phyloP scores from a whole-genome alignment of 2,888 invertebrate species.

The Megaustenia siamemsis region DNA sequence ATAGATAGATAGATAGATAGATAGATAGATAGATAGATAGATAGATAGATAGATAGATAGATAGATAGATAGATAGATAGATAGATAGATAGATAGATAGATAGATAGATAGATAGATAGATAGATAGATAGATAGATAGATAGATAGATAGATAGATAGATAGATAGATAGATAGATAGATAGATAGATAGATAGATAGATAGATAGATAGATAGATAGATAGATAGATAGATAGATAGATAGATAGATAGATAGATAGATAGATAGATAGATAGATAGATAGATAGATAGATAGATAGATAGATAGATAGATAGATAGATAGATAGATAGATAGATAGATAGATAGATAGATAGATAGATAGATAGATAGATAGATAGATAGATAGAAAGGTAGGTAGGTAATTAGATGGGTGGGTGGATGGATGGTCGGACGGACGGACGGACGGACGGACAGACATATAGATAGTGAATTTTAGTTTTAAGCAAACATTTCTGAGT shows the following conservation, averaged over 20 bases:
- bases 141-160: background rate
- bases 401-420: too few relatives aligned
- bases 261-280: slow-evolving; percentile 9
- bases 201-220: background rate
- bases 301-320: slow-evolving; percentile 9
- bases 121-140: background rate
- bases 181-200: background rate
- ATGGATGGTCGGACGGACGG: too few relatives aligned
- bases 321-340: slow-evolving; percentile 9
- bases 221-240: slow-evolving; percentile 1
- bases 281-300: slow-evolving; percentile 9
- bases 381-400: too few relatives aligned
- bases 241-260: slow-evolving; percentile 9
- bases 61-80: background rate
- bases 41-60: background rate
- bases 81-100: background rate
- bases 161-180: background rate
- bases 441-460: too few relatives aligned
- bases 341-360: slow-evolving; percentile 9
- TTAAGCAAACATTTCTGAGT: too few relatives aligned
- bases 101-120: background rate
- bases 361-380: slow-evolving; percentile 9
- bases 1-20: background rate
- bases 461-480: too few relatives aligned
- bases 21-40: background rate